Base-by-base conservation (phyloP, 35 echinoderm and acorn worm genomes). In the Amphiura filiformis region DNA sequence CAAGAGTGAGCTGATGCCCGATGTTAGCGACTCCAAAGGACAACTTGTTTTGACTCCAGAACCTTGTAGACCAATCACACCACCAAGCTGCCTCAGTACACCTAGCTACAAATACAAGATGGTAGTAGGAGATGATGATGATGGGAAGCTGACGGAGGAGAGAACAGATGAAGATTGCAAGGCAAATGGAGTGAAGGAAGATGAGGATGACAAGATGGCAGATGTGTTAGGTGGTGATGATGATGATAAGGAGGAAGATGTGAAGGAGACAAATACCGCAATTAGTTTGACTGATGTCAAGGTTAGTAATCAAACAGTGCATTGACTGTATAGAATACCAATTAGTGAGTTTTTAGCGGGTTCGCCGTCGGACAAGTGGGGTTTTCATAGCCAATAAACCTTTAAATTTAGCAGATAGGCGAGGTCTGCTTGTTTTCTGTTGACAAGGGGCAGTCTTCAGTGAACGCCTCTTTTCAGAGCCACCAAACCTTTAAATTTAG, bases 1-100 rank as follows among this genome's bases (percentile, higher is more conserved):
- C 5, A 56, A 37, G 52, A 47, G 83, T 26, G 37, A 35, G 15
- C 57, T 85, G 11, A 85, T 85, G 83, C 65, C 83, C 0, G 83
- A 75, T 0, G 35, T 23, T 20, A 32, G 81, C 34, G 32, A 65
- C 32, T 13, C 83, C 20, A 70, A 26, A 30, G 83, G 52, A 34
- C 49, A 49, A 44, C 49, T 85, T 65, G 44, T 85, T 17, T 30
- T 65, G 0, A 70, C 32, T 20, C 83, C 83, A 39, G 34, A 31
- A 70, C 28, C 17, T 3, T 13, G 7, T 2, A 75, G 56, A 1
- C 33, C 56, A 12, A 35, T 65, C 35, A 56, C 17, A 56, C 56
- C 56, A 61, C 49, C 0, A 22, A 47, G 30, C 56, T 18, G 0
- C 30, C 81, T 34, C 49, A 13, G 23, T 1, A 0, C 36, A 42